Conservation (phyloP, 2,888 invertebrate species). For the Brenthis ino region DNA sequence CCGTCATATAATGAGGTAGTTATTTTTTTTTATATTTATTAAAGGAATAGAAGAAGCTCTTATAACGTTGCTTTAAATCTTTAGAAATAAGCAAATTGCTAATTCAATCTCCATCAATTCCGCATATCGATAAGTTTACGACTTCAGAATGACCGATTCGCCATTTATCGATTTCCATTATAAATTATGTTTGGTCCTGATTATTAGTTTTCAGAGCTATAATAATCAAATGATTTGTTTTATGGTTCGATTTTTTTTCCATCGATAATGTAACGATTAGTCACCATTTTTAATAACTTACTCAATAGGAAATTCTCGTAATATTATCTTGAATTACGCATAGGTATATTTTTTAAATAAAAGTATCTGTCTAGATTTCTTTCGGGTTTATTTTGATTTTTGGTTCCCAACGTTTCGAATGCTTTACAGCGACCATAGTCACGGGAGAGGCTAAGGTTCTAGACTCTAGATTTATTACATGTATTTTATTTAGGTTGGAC, state of each 20-base stretch:
- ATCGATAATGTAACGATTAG: neutral
- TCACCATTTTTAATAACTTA: conserved; percentile 1
- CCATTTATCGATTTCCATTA: conserved; percentile 52
- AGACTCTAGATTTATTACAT: too few species aligned
- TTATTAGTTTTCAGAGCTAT: conserved; percentile 7
- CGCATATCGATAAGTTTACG: conserved; percentile 33
- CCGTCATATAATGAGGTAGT: neutral
- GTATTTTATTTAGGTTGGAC: too few species aligned
- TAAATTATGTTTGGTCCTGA: conserved; percentile 56
- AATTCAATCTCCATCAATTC: conserved; percentile 19
- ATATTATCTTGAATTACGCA: too few species aligned
- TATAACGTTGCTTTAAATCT: neutral
- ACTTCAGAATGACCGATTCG: conserved; percentile 22
- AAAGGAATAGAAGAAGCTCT: too few species aligned
- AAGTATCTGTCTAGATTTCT: too few species aligned
- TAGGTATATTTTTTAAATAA: too few species aligned
- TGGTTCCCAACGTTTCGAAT: too few species aligned
- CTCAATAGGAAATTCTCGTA: too few species aligned
- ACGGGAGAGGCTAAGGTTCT: too few species aligned
- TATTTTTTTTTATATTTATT: too few species aligned
- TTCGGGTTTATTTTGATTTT: too few species aligned
- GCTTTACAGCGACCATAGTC: too few species aligned
- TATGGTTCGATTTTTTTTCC: neutral
- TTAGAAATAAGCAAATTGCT: conserved; percentile 7
- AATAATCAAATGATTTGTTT: conserved; percentile 10